Evolutionary conservation across 2,113 vertebrate genomes (phyloP).

Genomic region (Chlamydotis undulata): DNA sequence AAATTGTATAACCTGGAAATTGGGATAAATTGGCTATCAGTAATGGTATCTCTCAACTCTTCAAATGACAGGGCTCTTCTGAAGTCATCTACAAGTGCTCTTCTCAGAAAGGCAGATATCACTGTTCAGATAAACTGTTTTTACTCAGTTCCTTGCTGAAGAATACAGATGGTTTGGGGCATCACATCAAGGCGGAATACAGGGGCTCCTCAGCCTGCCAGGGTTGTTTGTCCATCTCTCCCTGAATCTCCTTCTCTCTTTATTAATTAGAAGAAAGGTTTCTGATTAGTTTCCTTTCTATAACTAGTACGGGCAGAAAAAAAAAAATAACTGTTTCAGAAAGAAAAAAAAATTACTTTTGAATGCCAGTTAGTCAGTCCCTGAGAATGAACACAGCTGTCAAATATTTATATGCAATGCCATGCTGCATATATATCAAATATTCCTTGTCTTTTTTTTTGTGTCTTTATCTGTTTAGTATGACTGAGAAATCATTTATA

Average conservation of each 20-base stretch:
- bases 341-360: neutral
- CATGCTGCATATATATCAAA: neutral
- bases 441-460: neutral
- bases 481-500: neutral
- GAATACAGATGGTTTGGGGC: neutral
- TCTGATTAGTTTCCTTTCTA: neutral
- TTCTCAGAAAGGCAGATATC: neutral
- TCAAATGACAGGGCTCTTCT: neutral
- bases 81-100: neutral
- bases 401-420: neutral
- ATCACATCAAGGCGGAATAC: neutral
- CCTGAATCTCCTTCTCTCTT: neutral
- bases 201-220: accelerated
- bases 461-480: neutral
- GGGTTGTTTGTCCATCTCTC: neutral
- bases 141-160: neutral
- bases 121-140: neutral
- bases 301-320: neutral
- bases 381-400: neutral
- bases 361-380: neutral
- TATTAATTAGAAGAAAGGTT: neutral
- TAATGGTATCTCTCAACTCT: neutral
- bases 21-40: neutral
- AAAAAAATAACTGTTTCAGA: neutral
- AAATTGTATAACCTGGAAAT: neutral